phyloP scores from a whole-genome alignment of 2,113 vertebrate species.

The Loxodonta africana region DNA sequence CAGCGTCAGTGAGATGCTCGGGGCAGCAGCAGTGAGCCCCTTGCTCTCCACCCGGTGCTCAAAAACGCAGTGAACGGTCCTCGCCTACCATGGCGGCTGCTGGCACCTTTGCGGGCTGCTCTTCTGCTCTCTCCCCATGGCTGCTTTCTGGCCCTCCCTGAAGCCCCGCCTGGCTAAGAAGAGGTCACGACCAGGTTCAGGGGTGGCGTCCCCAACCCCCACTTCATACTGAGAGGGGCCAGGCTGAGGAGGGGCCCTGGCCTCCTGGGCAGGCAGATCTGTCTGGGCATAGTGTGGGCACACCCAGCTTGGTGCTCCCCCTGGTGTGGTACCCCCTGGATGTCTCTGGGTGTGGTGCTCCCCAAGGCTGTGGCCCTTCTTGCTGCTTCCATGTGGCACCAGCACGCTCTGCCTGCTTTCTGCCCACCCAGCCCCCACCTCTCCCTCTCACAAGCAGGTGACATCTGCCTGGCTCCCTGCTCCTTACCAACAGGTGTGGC shows the following conservation, averaged over 20 bases:
- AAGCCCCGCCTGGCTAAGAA: rapidly evolving
- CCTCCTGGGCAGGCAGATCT: neutral
- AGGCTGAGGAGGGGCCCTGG: neutral
- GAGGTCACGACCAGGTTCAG: no score
- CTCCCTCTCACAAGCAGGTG: neutral
- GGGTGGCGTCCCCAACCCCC: neutral
- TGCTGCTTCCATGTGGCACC: rapidly evolving
- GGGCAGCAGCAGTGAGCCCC: neutral
- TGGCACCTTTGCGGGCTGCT: neutral
- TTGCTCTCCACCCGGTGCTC: no score
- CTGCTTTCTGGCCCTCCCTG: rapidly evolving
- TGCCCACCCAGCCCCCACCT: neutral
- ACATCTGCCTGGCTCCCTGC: neutral
- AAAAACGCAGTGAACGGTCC: no score
- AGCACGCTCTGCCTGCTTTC: neutral
- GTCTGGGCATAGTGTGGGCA: neutral
- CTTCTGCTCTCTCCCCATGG: rapidly evolving
- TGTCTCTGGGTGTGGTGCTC: neutral
- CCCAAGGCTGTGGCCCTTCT: neutral
- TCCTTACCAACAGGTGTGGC: rapidly evolving
- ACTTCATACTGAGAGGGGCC: rapidly evolving
- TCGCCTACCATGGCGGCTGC: no score
- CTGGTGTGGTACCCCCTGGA: neutral
- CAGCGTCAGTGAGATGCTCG: neutral
- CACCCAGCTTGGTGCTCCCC: neutral